phyloP scores from a whole-genome alignment of 2,888 invertebrate genomes.

The Cerastis rubricosa region DNA sequence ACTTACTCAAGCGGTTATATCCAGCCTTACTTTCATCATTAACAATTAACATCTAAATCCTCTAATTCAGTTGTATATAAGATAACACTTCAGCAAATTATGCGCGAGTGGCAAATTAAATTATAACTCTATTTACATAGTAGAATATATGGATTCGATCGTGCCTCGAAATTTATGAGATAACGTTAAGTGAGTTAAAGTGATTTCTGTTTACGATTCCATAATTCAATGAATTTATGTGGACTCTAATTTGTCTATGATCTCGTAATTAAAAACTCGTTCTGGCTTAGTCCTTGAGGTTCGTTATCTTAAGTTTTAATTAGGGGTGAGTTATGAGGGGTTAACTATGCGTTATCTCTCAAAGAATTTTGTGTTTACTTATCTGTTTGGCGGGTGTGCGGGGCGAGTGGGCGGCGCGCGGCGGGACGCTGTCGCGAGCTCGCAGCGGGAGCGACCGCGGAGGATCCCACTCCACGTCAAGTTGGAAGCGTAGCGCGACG shows the following conservation, averaged over 20 bases:
- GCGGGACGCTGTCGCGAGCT: conserved; percentile 72
- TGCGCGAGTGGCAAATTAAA: conserved; percentile 54
- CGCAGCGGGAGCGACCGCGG: conserved; percentile 79
- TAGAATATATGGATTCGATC: conserved; percentile 46
- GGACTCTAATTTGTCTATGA: conserved; percentile 17
- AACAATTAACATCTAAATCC: conserved; percentile 70
- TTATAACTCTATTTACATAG: conserved; percentile 66
- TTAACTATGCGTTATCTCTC: conserved; percentile 63
- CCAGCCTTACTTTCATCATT: conserved; percentile 67
- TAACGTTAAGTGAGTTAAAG: conserved; percentile 55
- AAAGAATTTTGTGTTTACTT: conserved; percentile 70
- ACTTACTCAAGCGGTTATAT: conserved; percentile 62
- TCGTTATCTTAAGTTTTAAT: conserved; percentile 65
- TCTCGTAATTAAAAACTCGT: conserved; percentile 33
- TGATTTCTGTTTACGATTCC: conserved; percentile 40
- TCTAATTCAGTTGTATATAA: conserved; percentile 49
- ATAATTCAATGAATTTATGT: conserved; percentile 38
- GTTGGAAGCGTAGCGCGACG: conserved; percentile 82
- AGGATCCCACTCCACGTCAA: conserved; percentile 81
- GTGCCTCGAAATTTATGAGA: conserved; percentile 32
- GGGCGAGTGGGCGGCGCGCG: conserved; percentile 80
- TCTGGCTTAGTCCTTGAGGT: conserved; percentile 19
- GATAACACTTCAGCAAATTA: conserved; percentile 50
- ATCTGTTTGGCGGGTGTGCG: conserved; percentile 64
- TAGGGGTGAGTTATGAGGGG: conserved; percentile 67